Conservation (phyloP, 2,888 invertebrate genomes). For the Pollenia amentaria region DNA sequence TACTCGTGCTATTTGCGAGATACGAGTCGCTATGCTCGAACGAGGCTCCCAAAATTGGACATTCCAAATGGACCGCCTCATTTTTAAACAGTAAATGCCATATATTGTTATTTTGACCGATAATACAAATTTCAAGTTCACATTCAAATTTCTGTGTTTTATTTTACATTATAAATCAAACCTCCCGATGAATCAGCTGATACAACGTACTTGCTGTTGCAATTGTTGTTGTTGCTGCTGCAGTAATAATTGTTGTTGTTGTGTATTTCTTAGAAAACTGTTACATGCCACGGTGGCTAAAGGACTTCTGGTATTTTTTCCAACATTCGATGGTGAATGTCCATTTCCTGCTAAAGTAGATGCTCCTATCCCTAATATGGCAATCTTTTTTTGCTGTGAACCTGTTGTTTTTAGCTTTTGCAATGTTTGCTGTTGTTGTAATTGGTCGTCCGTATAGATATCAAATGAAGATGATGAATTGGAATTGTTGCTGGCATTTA, state of each 20-base stretch:
- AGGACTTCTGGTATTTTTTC: conserved; percentile 81
- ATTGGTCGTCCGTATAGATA: conserved; percentile 65
- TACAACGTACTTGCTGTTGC: conserved; percentile 71
- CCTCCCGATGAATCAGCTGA: too few relatives aligned
- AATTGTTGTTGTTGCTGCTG: conserved; percentile 64
- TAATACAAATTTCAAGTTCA: too few relatives aligned
- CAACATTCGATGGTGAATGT: conserved; percentile 76
- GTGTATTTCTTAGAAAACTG: conserved; percentile 79
- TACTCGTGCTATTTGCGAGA: too few relatives aligned
- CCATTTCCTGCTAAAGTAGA: conserved; percentile 44
- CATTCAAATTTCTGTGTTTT: too few relatives aligned
- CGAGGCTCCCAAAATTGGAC: too few relatives aligned
- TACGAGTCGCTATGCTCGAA: too few relatives aligned
- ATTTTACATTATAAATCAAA: too few relatives aligned
- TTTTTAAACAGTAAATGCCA: too few relatives aligned
- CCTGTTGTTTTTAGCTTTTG: conserved; percentile 58
- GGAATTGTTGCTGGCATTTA: conserved; percentile 66
- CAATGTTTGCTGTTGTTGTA: conserved; percentile 61
- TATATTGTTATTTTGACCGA: too few relatives aligned
- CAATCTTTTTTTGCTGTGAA: conserved; percentile 79
- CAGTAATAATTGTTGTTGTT: conserved; percentile 50
- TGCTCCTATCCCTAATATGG: conserved; percentile 77
- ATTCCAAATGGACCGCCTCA: too few relatives aligned
- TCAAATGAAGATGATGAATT: conserved; percentile 79
- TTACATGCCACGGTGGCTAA: conserved; percentile 83